Evolutionary conservation across 2,113 vertebrate species (phyloP), one percentile per base, ranked within the genome.

Genomic region (Catharus minimus): DNA sequence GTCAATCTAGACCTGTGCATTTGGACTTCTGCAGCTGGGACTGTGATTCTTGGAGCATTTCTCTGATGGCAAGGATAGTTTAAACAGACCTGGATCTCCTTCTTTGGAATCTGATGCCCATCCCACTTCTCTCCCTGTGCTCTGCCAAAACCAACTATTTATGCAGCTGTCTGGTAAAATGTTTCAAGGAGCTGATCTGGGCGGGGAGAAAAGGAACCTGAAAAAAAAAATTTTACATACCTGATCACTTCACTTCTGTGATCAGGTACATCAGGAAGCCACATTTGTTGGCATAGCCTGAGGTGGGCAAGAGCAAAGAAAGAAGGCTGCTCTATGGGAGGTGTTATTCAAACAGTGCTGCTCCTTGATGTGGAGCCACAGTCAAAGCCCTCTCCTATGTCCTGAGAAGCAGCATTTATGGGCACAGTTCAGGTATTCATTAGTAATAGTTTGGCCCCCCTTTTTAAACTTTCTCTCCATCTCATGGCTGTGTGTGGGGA

Each of bases 91-190:
- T 83, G 56, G 32, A 55, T 84, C 38, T 32, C 53, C 43, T 77
- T 28, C 28, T 88, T 36, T 10, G 17, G 66, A 84, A 7, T 3
- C 11, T 22, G 44, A 16, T 83, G 41, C 57, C 64, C 11, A 9
- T 60, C 24, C 39, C 30, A 33, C 53, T 74, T 72, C 57, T 62
- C 47, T 78, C 56, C 33, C 41, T 46, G 13, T 32, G 17, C 61
- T 84, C 55, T 68, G 84, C 84, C 93, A 96, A 93, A 94, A 66
- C 24, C 77, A 89, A 84, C 77, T 89, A 57, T 94, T 96, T 90
- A 72, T 2, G 15, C 89, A 96, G 94, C 89, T 90, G 81, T 64
- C 53, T 78, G 81, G 53, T 60, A 56, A 93, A 74, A 67, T 7
- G 22, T 36, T 80, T 81, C 44, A 52, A 82, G 57, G 69, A 88